Conservation (phyloP, 2,113 vertebrate species). For the Caracal caracal region DNA sequence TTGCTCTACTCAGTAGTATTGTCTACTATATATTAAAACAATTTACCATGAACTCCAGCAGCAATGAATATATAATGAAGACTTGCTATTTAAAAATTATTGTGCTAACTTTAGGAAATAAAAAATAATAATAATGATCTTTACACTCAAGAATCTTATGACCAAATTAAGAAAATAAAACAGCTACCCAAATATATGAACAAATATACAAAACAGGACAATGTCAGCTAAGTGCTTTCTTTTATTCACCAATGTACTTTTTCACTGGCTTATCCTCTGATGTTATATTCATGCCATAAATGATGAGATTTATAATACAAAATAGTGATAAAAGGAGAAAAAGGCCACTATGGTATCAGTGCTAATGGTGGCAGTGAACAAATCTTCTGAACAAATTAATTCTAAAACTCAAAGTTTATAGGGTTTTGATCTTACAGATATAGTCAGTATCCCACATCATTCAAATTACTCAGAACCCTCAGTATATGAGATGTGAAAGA, state of each 20-base stretch:
- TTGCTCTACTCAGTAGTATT: not conserved
- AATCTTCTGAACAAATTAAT: not conserved
- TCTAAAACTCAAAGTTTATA: not conserved
- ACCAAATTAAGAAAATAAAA: conserved; percentile 44
- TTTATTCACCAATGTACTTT: not conserved
- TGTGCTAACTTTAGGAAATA: not conserved
- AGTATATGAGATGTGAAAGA: not conserved
- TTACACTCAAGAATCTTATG: not conserved
- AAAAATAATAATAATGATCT: conserved; percentile 15
- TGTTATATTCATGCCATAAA: not conserved
- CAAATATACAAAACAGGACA: not conserved
- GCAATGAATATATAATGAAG: conserved; percentile 23
- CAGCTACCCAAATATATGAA: conserved; percentile 1
- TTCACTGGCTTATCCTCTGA: not conserved
- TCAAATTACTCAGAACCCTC: not conserved
- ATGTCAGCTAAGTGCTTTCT: not conserved
- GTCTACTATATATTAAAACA: not conserved
- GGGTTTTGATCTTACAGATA: not conserved
- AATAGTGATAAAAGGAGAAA: not conserved
- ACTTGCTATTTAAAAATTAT: not conserved
- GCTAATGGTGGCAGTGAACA: not conserved
- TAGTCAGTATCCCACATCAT: not conserved
- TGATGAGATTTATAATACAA: not conserved
- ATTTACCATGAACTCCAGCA: conserved; percentile 15
- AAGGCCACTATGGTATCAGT: not conserved